A percentile compares a stretch with the other conserved stretches of the same genome.
phyloP scores from a whole-genome alignment of 37 sponge, comb jelly and placozoan species.

The Oscarella lobularis region DNA sequence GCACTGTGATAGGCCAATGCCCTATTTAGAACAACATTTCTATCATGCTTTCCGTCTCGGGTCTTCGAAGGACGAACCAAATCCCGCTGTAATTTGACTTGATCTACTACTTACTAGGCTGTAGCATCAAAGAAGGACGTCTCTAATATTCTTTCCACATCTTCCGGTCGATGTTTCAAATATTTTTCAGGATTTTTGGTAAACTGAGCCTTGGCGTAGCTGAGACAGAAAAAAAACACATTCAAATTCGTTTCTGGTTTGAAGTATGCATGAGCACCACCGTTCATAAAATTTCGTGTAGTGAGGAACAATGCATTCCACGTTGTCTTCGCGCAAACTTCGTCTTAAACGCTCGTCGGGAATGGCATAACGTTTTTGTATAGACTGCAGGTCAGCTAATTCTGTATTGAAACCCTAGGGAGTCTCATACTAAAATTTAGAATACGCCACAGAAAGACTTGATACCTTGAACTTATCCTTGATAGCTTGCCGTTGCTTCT shows the following conservation, averaged over 20 bases:
- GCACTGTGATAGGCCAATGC: too few relatives aligned
- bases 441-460: neutral
- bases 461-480: conserved; percentile 83
- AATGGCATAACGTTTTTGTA: conserved; percentile 69
- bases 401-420: conserved; percentile 78
- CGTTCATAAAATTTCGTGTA: conserved; percentile 42
- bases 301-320: conserved; percentile 29
- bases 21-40: too few relatives aligned
- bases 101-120: too few relatives aligned
- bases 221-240: conserved; percentile 6
- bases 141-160: conserved; percentile 31
- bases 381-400: conserved; percentile 56
- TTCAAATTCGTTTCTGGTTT: neutral
- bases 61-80: too few relatives aligned
- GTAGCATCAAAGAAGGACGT: conserved; percentile 70
- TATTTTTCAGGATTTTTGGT: conserved; percentile 90
- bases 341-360: conserved; percentile 53
- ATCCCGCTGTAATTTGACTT: too few relatives aligned
- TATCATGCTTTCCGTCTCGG: too few relatives aligned
- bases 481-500: conserved; percentile 36
- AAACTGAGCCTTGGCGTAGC: conserved; percentile 41
- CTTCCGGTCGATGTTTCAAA: conserved; percentile 55
- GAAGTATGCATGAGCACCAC: conserved; percentile 20
- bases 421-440: neutral
- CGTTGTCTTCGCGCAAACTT: conserved; percentile 39